Evolutionary conservation across 1,140 invertebrate species (phyloP).

Genomic region (Papilio glaucus): DNA sequence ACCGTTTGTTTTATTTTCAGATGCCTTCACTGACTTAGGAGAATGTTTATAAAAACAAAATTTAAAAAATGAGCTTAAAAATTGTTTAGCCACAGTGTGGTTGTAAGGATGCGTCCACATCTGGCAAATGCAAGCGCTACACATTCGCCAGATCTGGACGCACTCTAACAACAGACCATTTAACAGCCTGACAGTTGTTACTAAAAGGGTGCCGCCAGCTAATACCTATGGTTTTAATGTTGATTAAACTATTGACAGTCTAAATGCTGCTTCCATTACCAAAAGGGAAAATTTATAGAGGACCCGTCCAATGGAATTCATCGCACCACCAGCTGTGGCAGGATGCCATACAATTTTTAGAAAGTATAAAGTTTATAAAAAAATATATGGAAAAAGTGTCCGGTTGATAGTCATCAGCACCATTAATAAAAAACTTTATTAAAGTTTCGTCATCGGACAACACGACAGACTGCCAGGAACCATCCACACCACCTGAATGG

Average conservation of each 20-base stretch:
- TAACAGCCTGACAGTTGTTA: constrained; percentile 36
- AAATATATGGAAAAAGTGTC: too few relatives aligned
- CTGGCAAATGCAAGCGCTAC: too few relatives aligned
- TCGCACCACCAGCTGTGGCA: constrained; percentile 45
- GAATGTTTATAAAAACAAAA: constrained; percentile 46
- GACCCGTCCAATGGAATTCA: constrained; percentile 42
- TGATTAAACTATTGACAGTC: constrained; percentile 48
- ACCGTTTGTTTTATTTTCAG: too few relatives aligned
- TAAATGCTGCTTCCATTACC: constrained; percentile 44
- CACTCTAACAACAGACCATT: constrained; percentile 40
- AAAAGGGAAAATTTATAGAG: constrained; percentile 48
- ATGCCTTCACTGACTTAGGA: constrained; percentile 45
- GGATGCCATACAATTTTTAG: constrained; percentile 41
- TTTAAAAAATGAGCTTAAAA: constrained; percentile 53
- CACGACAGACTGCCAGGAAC: too few relatives aligned
- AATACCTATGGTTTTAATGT: constrained; percentile 32
- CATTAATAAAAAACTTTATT: constrained; percentile 44
- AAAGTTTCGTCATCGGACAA: too few relatives aligned
- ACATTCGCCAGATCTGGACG: too few relatives aligned
- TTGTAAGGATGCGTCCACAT: too few relatives aligned
- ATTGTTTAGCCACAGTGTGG: constrained; percentile 48
- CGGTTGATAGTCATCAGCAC: too few relatives aligned
- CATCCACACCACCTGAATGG: too few relatives aligned
- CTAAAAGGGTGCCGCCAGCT: constrained; percentile 40
- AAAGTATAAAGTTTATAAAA: constrained; percentile 44